Evolutionary conservation across 2,113 vertebrate species (phyloP).

Genomic region (Rissa tridactyla): DNA sequence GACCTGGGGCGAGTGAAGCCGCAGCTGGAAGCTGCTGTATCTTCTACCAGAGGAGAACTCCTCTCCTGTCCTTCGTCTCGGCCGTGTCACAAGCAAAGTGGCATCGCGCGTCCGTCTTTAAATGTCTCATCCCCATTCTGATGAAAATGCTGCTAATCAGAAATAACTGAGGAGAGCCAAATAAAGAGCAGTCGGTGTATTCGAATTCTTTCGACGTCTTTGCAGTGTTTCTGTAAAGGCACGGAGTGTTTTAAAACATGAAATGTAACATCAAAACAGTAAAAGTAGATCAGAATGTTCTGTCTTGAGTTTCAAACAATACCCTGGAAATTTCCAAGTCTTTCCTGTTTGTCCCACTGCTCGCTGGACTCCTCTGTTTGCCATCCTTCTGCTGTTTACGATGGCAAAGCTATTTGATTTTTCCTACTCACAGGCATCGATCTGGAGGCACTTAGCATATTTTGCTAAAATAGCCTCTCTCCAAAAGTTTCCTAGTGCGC

Average conservation of each 20-base stretch:
- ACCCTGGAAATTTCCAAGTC: conserved; percentile 49
- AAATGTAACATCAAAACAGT: conserved; percentile 47
- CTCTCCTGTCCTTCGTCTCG: not conserved
- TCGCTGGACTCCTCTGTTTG: not conserved
- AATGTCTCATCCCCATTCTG: not conserved
- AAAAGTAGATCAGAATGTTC: conserved; percentile 65
- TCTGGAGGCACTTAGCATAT: conserved; percentile 53
- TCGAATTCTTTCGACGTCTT: conserved; percentile 3
- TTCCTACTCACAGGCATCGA: conserved; percentile 38
- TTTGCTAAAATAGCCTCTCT: conserved; percentile 3
- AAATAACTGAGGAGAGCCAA: not conserved
- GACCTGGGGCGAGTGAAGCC: accelerated
- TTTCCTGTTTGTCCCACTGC: conserved; percentile 42
- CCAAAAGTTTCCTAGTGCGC: not conserved
- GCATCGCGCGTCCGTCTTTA: not conserved
- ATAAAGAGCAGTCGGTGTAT: conserved; percentile 21
- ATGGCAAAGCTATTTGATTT: conserved; percentile 29
- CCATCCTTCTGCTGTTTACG: conserved; percentile 41
- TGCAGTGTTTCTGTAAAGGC: conserved; percentile 30
- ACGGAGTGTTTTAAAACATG: conserved; percentile 42
- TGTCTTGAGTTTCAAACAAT: conserved; percentile 43
- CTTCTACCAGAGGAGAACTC: not conserved
- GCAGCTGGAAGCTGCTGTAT: accelerated
- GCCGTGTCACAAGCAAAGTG: accelerated
- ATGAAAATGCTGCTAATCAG: not conserved